These are phyloP conservation scores for Drosophila bifasciata DNA, from an alignment of 1,140 invertebrate genomes.

Conservation along the genomic window DNA sequence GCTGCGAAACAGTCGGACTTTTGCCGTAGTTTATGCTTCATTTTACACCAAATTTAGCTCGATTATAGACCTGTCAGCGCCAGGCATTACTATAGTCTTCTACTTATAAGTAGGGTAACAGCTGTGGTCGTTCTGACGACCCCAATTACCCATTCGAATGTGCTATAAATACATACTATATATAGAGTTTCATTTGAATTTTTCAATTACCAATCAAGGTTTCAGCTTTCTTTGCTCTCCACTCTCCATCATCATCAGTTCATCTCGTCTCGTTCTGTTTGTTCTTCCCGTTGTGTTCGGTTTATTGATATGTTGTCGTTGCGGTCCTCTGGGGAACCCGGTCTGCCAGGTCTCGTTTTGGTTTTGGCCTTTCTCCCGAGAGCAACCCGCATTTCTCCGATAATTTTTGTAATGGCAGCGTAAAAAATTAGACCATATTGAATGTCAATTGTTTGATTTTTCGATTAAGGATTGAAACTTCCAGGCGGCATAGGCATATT, in stretches of 20 bases:
- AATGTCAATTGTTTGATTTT: conserved; percentile 84
- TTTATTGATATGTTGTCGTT: conserved; percentile 73
- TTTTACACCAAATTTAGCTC: conserved; percentile 69
- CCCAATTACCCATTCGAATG: conserved; percentile 25
- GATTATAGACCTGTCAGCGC: conserved; percentile 68
- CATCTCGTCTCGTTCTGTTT: conserved; percentile 34
- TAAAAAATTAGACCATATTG: conserved; percentile 84
- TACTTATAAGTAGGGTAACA: conserved; percentile 30
- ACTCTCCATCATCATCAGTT: conserved; percentile 1
- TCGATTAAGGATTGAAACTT: conserved; percentile 62
- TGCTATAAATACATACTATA: too few relatives aligned
- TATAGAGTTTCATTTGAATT: conserved; percentile 58
- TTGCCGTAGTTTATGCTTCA: conserved; percentile 57
- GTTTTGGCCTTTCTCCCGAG: conserved; percentile 30
- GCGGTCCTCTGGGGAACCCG: conserved; percentile 50
- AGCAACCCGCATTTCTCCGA: conserved; percentile 46
- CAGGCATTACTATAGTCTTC: conserved; percentile 34
- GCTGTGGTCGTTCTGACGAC: conserved; percentile 25
- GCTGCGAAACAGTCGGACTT: conserved; percentile 35
- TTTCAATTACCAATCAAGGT: conserved; percentile 70
- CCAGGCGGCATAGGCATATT: conserved; percentile 11
- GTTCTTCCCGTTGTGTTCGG: conserved; percentile 62
- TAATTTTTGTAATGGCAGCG: conserved; percentile 83
- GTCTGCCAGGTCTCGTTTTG: conserved; percentile 52
- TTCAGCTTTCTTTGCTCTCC: conserved; percentile 41